Percentiles rank a stretch among this genome's conserved stretches.
Evolutionary conservation across 2,113 vertebrate species (phyloP).

Genomic region (Acanthochromis polyacanthus): DNA sequence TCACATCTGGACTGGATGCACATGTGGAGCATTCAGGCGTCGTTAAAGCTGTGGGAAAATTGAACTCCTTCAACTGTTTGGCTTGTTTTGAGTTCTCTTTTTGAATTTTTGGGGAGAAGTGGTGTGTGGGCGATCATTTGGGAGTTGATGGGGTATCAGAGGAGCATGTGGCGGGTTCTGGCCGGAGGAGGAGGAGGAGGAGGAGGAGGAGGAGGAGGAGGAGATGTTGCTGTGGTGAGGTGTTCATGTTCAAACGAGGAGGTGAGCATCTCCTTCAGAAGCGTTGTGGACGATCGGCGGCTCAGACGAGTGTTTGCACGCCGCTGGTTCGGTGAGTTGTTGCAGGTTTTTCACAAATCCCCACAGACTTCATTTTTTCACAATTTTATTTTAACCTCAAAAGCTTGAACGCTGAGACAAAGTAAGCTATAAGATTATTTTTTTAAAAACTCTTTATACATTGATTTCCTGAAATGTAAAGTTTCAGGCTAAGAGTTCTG

Average conservation of each 20-base stretch:
- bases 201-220: slow-evolving; percentile 16
- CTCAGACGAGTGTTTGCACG: slow-evolving; percentile 48
- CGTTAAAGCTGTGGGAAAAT: slow-evolving; percentile 16
- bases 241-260: slow-evolving; percentile 50
- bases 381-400: too few relatives aligned
- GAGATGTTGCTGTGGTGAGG: slow-evolving; percentile 41
- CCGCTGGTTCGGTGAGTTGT: slow-evolving; percentile 70
- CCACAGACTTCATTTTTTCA: too few relatives aligned
- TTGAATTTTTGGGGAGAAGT: too few relatives aligned
- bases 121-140: too few relatives aligned
- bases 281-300: slow-evolving; percentile 15
- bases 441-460: too few relatives aligned
- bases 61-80: background rate
- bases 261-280: slow-evolving; percentile 57
- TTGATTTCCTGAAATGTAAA: too few relatives aligned
- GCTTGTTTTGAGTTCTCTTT: background rate
- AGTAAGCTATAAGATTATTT: too few relatives aligned
- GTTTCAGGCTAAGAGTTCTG: too few relatives aligned
- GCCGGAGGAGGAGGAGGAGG: slow-evolving; percentile 1
- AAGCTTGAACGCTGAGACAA: too few relatives aligned
- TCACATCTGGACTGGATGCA: background rate
- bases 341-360: too few relatives aligned
- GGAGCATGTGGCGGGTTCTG: slow-evolving; percentile 31
- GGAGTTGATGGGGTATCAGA: slow-evolving; percentile 58
- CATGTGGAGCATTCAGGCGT: slow-evolving; percentile 9